phyloP scores from a whole-genome alignment of 2,888 invertebrate species.

The Bugulina stolonifera region DNA sequence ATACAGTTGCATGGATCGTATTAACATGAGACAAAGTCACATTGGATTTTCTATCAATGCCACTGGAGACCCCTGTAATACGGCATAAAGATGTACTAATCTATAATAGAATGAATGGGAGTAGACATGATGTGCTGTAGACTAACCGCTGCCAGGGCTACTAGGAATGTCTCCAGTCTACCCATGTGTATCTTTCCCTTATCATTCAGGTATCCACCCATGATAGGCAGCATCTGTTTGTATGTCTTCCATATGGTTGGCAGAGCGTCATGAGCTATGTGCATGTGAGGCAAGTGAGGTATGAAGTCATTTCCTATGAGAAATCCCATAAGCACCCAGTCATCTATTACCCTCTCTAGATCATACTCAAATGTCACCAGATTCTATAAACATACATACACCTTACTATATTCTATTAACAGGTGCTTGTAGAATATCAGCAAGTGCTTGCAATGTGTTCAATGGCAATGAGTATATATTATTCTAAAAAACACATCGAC shows the following conservation, averaged over 20 bases:
- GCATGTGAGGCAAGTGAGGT: slow-evolving; percentile 87
- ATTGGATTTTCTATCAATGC: too few relatives aligned
- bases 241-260: slow-evolving; percentile 81
- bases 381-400: background rate
- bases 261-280: slow-evolving; percentile 83
- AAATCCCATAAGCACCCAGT: slow-evolving; percentile 97
- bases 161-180: slow-evolving; percentile 73
- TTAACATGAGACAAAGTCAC: too few relatives aligned
- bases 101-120: too few relatives aligned
- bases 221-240: slow-evolving; percentile 73
- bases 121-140: too few relatives aligned
- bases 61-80: too few relatives aligned
- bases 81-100: too few relatives aligned
- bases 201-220: slow-evolving; percentile 91
- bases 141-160: slow-evolving; percentile 44
- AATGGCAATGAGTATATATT: too few relatives aligned
- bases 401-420: too few relatives aligned
- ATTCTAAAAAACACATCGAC: too few relatives aligned
- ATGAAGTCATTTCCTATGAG: slow-evolving; percentile 94
- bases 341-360: slow-evolving; percentile 86
- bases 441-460: too few relatives aligned
- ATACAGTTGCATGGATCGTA: too few relatives aligned
- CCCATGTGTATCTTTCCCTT: slow-evolving; percentile 72
- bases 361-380: slow-evolving; percentile 65
- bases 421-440: too few relatives aligned